Evolutionary conservation across 2,888 invertebrate genomes (phyloP).

Genomic region (Deilephila porcellus): DNA sequence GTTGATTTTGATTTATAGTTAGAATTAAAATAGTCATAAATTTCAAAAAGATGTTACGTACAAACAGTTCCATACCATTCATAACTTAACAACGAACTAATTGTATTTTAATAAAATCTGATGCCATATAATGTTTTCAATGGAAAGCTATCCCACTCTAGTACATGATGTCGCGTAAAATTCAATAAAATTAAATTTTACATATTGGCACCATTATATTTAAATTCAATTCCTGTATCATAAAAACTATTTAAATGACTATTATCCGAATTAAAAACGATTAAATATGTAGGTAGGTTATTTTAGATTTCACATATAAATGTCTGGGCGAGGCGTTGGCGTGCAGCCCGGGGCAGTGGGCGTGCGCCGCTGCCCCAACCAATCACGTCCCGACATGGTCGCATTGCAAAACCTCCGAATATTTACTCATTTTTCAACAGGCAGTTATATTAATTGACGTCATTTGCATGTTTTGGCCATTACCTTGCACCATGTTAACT

Average conservation of each 20-base stretch:
- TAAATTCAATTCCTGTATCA: neutral
- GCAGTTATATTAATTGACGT: constrained; percentile 64
- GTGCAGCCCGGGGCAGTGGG: constrained; percentile 75
- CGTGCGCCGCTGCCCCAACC: constrained; percentile 62
- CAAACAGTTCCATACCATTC: no score
- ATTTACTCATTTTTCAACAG: constrained; percentile 63
- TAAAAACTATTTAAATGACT: neutral
- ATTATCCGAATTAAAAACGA: constrained; percentile 28
- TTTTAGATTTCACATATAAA: constrained; percentile 74
- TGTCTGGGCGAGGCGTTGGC: constrained; percentile 57
- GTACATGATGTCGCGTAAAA: no score
- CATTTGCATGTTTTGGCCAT: constrained; percentile 74
- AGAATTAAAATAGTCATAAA: no score
- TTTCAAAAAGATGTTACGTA: no score
- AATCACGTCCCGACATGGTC: constrained; percentile 52
- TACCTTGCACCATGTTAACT: constrained; percentile 37
- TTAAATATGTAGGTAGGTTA: constrained; percentile 52
- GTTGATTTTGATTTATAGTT: no score
- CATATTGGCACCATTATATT: neutral
- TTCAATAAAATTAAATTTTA: neutral
- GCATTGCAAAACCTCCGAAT: constrained; percentile 53
- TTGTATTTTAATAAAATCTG: no score
- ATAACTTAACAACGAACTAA: no score
- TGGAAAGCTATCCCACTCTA: no score
- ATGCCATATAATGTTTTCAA: no score